Percentiles rank a stretch among this genome's conserved stretches.
Evolutionary conservation across 2,797 vertebrate genomes (phyloP).

Genomic region (Clarias platycephalus): DNA sequence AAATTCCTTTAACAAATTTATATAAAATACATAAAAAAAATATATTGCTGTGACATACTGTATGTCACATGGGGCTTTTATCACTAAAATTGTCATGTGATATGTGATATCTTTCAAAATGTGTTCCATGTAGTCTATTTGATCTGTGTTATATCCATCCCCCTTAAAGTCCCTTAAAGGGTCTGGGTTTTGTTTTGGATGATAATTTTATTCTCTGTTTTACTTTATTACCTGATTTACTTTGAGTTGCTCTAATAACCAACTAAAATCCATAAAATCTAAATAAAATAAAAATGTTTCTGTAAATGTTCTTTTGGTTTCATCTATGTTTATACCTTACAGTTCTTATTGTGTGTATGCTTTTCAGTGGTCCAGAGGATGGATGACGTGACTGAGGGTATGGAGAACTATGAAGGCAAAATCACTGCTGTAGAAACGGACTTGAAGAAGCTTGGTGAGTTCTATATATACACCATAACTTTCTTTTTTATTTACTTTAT

Average conservation of each 20-base stretch:
- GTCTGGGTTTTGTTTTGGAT: background rate
- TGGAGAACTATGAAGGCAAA: conserved; percentile 90
- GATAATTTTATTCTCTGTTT: background rate
- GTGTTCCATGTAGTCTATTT: no score
- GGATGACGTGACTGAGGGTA: conserved; percentile 90
- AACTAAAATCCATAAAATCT: background rate
- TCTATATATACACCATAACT: background rate
- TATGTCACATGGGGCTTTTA: no score
- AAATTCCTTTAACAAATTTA: no score
- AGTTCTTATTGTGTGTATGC: conserved; percentile 36
- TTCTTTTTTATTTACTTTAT: background rate
- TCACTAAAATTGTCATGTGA: no score
- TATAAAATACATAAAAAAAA: no score
- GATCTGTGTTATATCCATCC: no score
- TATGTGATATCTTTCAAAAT: no score
- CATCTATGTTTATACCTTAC: background rate
- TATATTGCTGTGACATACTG: no score
- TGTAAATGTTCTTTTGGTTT: background rate
- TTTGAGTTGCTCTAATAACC: background rate
- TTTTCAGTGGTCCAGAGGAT: conserved; percentile 92
- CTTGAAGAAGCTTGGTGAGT: conserved; percentile 90
- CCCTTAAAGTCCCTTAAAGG: no score
- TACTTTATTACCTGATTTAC: no score
- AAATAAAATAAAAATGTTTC: background rate
- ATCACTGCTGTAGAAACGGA: conserved; percentile 86